Base-by-base conservation (phyloP, 2,888 invertebrate species). In the Lathronympha strigana region DNA sequence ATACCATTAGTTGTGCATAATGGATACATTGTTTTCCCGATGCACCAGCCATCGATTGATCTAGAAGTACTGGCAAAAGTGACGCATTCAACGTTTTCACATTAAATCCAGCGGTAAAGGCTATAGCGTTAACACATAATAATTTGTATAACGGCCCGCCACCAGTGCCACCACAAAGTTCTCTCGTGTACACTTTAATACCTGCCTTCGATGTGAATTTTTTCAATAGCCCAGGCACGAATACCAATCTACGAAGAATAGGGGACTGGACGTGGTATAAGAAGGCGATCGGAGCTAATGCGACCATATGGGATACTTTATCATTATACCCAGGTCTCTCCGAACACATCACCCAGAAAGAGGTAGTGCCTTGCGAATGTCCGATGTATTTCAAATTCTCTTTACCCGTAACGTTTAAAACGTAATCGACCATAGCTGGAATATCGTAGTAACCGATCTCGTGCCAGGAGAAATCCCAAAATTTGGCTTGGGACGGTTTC, bases 381-480 rank as follows among this genome's bases (percentile, higher is more conserved):
- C 96, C 96, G 8, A 95, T 82, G 77, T 95, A 96, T 72, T 93
- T 93, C 0, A 96, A 62, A 13, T 93, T 83, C 9, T 85, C 66
- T 43, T 90, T 81, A 0, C 90, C 87, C 0, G 95, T 95, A 9
- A 70, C 67, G 0, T 82, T 73, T 0, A 95, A 79, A 0, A 95
- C 89, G 76, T 94, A 94, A 76, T 98, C 95, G 25, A 98, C 94
- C 88, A 95, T 95, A 0, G 95, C 94, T 1, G 98, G 97, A 3
- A 98, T 76, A 81, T 98, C 98, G 74, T 92, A 93, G 31, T 87
- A 79, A 0, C 95, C 96, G 76, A 97, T 96, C 78, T 97, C 95
- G 80, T 98, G 95, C 94, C 95, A 97, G 61, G 95, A 95, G 72
- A 94, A 95, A 61, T 94, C 85, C 95, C 95, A 95, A 75, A 93